A percentile compares a stretch with the other conserved stretches of the same genome.
Evolutionary conservation across 2,888 invertebrate species (phyloP).

Genomic region (Polyploca ridens): DNA sequence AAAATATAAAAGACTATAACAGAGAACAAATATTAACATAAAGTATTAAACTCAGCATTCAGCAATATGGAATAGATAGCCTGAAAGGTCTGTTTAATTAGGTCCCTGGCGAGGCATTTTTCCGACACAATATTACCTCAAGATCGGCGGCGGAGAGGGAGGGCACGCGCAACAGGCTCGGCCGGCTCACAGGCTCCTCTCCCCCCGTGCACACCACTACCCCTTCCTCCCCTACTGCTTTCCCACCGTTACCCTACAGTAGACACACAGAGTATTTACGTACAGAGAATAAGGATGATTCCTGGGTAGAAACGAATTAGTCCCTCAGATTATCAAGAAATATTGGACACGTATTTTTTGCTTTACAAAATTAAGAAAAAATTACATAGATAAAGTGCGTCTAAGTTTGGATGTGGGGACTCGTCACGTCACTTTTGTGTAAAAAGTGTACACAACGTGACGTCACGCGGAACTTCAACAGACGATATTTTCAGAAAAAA

Average conservation of each 20-base stretch:
- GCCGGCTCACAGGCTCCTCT: slow-evolving; percentile 80
- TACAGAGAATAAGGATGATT: background rate
- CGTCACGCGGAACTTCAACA: too few relatives aligned
- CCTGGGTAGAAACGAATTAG: too few relatives aligned
- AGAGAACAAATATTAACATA: background rate
- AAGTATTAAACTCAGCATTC: background rate
- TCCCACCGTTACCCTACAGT: slow-evolving; percentile 52
- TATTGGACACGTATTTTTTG: too few relatives aligned
- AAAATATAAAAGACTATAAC: background rate
- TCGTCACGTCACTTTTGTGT: too few relatives aligned
- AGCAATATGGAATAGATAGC: background rate
- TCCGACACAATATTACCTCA: slow-evolving; percentile 58
- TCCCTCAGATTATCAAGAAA: too few relatives aligned
- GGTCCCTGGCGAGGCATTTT: background rate
- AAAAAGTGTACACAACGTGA: too few relatives aligned
- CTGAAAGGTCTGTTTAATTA: background rate
- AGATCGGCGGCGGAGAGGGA: slow-evolving; percentile 86
- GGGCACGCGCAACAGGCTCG: slow-evolving; percentile 85
- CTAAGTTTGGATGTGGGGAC: too few relatives aligned
- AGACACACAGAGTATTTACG: background rate
- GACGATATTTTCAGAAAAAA: too few relatives aligned
- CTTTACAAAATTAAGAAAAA: too few relatives aligned
- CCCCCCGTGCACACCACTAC: slow-evolving; percentile 40
- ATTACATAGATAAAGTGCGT: too few relatives aligned
- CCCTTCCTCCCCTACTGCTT: slow-evolving; percentile 51